phyloP scores from a whole-genome alignment of 2,888 invertebrate species.

The Drosophila incognita region DNA sequence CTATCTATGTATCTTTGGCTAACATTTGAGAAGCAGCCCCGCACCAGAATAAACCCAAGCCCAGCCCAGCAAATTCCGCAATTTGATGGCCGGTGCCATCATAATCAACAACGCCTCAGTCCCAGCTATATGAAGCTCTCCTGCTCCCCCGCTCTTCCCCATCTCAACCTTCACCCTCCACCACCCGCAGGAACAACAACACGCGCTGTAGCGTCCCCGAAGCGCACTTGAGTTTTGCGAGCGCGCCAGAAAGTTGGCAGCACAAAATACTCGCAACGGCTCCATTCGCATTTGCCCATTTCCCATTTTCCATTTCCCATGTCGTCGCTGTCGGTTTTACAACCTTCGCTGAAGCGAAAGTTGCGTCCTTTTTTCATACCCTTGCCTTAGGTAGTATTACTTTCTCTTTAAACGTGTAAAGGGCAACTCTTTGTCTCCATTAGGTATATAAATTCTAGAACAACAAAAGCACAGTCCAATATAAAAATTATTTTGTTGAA shows the following conservation, averaged over 20 bases:
- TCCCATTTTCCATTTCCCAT: constrained; percentile 64
- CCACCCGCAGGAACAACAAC: constrained; percentile 25
- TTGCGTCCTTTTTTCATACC: constrained; percentile 31
- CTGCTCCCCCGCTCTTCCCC: constrained; percentile 3
- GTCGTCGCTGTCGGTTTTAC: constrained; percentile 77
- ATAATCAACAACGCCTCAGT: constrained; percentile 71
- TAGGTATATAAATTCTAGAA: background rate
- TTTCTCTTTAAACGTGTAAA: background rate
- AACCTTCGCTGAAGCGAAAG: constrained; percentile 69
- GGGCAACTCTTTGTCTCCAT: no score
- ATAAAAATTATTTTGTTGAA: background rate
- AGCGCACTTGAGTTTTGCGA: constrained; percentile 77
- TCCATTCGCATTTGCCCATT: constrained; percentile 51
- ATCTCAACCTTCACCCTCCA: background rate
- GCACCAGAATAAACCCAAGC: constrained; percentile 33
- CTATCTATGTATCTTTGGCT: background rate
- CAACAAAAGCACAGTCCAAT: background rate
- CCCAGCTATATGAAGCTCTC: constrained; percentile 14
- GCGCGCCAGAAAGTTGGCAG: constrained; percentile 74
- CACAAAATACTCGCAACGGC: constrained; percentile 62
- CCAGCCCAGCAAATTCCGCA: constrained; percentile 38
- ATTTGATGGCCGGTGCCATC: constrained; percentile 74
- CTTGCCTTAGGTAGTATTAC: background rate
- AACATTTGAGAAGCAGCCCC: constrained; percentile 17
- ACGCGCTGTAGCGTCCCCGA: constrained; percentile 64